phyloP scores from a whole-genome alignment of 2,113 vertebrate species.

The Campylorhamphus procurvoides region DNA sequence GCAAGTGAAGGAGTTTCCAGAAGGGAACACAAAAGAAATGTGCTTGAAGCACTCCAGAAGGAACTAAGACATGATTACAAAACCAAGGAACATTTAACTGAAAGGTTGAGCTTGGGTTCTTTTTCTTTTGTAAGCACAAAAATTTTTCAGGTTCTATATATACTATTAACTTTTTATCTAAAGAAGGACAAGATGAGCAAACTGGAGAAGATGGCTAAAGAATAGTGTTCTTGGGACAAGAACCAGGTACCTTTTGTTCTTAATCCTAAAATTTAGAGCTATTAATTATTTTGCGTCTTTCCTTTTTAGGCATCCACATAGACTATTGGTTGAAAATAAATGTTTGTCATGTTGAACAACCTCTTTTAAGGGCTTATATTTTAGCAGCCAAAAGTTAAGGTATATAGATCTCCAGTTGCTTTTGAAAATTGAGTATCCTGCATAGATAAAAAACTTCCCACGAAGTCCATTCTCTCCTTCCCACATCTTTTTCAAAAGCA shows the following conservation, averaged over 20 bases:
- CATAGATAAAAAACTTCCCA: neutral
- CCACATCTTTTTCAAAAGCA: neutral
- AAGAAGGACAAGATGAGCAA: neutral
- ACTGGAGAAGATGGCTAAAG: neutral
- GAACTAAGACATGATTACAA: neutral
- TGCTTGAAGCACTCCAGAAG: neutral
- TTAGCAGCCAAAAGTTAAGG: neutral
- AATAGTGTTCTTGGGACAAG: neutral
- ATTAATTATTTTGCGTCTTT: neutral
- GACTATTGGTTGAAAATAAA: neutral
- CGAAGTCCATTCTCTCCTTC: neutral
- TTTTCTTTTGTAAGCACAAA: neutral
- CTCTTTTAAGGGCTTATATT: neutral
- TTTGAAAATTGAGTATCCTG: neutral
- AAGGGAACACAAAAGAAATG: neutral
- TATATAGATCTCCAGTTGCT: neutral
- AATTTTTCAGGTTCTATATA: neutral
- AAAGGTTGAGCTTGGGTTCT: neutral
- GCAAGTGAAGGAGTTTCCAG: neutral
- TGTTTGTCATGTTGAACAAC: neutral
- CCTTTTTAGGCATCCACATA: neutral
- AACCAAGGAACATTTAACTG: neutral
- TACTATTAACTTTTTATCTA: neutral
- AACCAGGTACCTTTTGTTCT: neutral
- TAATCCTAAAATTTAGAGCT: neutral